Evolutionary conservation across 2,113 vertebrate genomes (phyloP).

Genomic region (Burhinus oedicnemus): DNA sequence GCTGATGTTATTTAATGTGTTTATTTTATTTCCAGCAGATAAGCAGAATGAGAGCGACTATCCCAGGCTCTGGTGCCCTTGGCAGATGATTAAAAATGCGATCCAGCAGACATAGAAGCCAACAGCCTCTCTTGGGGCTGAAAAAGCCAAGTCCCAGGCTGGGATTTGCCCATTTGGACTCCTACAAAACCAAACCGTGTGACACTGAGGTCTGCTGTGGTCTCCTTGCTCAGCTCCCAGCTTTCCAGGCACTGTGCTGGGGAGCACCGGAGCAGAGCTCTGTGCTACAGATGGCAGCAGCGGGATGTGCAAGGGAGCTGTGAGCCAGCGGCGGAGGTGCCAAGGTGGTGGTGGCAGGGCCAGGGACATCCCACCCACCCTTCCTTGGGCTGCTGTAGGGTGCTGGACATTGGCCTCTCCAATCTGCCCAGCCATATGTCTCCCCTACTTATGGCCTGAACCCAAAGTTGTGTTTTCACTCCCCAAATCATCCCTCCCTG

Average conservation of each 20-base stretch:
- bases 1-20: neutral
- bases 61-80: conserved; percentile 48
- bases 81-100: neutral
- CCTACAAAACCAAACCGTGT: neutral
- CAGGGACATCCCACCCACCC: neutral
- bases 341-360: neutral
- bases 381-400: neutral
- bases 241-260: rapidly evolving
- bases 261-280: neutral
- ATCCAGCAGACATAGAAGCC: neutral
- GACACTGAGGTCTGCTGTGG: neutral
- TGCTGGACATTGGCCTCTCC: neutral
- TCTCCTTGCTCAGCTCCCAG: neutral
- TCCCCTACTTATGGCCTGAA: neutral
- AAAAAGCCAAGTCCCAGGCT: neutral
- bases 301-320: neutral
- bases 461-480: neutral
- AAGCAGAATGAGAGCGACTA: neutral
- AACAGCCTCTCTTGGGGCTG: neutral
- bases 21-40: conserved; percentile 29
- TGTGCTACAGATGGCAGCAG: conserved; percentile 47
- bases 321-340: rapidly evolving
- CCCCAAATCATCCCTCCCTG: neutral
- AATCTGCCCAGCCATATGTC: rapidly evolving
- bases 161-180: neutral